Base-by-base conservation (phyloP, 2,888 invertebrate species). In the Seladonia tumulorum region DNA sequence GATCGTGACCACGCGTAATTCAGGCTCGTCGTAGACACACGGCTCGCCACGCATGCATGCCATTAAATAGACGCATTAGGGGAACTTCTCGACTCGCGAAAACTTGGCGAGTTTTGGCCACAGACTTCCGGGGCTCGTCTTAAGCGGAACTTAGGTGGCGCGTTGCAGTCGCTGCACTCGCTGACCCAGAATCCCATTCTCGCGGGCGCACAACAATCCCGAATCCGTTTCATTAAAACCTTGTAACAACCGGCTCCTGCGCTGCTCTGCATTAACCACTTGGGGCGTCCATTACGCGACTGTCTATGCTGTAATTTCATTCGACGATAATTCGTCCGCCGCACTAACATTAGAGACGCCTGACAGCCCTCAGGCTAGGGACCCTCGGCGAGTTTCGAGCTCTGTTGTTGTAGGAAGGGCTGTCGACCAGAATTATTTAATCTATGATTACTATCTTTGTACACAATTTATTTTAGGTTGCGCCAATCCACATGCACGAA, bases 61-160 rank as follows among this genome's bases (percentile, higher is more conserved):
- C 68, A 82, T 82, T 80, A 80, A 80, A 70, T 81, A 45, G 83
- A 83, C 71, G 35, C 63, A 76, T 83, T 57, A 71, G 35, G 45
- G 71, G 42, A 63, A 63, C 63, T 63, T 72, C 53, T 63, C 16
- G 49, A 22, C 18, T 14, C 16, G 35, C 42, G 53, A n/a, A 72
- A 81, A 53, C 25, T 63, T 45, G 16, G 18, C 10, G 53, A 76
- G 76, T 71, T 63, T 16, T n/a, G n/a, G 35, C 16, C 63, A 35
- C 42, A 16, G 29, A 76, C 71, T 75, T 66, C 53, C 39, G 22
- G 25, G 12, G 16, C 68, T 74, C 81, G 39, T 80, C 66, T 35
- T 16, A 74, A 22, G 49, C 16, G 39, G 29, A 72, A 81, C 29
- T 75, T 81, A 14, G 29, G 16, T 49, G 39, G 63, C 25, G 63